Conservation (phyloP, 2,888 invertebrate species). For the Drosophila peninsularis region DNA sequence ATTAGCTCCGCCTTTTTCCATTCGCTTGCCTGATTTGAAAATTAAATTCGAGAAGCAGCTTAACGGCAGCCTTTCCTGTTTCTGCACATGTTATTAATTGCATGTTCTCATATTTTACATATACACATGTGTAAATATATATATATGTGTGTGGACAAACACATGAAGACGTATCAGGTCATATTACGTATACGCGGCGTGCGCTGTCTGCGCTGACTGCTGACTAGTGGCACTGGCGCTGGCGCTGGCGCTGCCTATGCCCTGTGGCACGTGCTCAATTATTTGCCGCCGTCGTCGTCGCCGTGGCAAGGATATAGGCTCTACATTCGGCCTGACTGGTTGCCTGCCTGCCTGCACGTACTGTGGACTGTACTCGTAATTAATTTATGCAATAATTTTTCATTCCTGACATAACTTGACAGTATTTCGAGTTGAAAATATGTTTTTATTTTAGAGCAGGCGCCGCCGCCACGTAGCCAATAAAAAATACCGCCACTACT, state of each 20-base stretch:
- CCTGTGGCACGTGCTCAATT: slow-evolving; percentile 66
- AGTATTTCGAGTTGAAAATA: slow-evolving; percentile 50
- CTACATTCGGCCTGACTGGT: slow-evolving; percentile 20
- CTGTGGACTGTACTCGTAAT: slow-evolving; percentile 54
- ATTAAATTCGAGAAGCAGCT: slow-evolving; percentile 46
- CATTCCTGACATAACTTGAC: slow-evolving; percentile 75
- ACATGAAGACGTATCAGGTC: slow-evolving; percentile 54
- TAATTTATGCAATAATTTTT: slow-evolving; percentile 80
- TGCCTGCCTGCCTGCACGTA: slow-evolving; percentile 49
- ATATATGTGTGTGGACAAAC: not conserved
- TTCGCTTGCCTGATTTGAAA: slow-evolving; percentile 34
- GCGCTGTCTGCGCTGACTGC: slow-evolving; percentile 19
- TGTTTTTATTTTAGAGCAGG: slow-evolving; percentile 64
- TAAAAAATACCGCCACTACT: slow-evolving; percentile 25
- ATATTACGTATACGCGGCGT: slow-evolving; percentile 59
- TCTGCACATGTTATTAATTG: slow-evolving; percentile 69
- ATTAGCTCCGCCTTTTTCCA: not conserved
- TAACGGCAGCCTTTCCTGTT: slow-evolving; percentile 41
- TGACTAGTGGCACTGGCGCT: slow-evolving; percentile 24
- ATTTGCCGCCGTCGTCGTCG: slow-evolving; percentile 43
- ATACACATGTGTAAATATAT: not conserved
- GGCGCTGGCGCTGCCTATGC: slow-evolving; percentile 17
- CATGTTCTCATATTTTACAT: slow-evolving; percentile 35
- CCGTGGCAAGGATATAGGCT: slow-evolving; percentile 36
- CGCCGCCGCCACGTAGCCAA: slow-evolving; percentile 17